Percentiles rank a stretch among this genome's conserved stretches.
Conservation (phyloP, 2,888 invertebrate species). For the Hyposoter didymator region DNA sequence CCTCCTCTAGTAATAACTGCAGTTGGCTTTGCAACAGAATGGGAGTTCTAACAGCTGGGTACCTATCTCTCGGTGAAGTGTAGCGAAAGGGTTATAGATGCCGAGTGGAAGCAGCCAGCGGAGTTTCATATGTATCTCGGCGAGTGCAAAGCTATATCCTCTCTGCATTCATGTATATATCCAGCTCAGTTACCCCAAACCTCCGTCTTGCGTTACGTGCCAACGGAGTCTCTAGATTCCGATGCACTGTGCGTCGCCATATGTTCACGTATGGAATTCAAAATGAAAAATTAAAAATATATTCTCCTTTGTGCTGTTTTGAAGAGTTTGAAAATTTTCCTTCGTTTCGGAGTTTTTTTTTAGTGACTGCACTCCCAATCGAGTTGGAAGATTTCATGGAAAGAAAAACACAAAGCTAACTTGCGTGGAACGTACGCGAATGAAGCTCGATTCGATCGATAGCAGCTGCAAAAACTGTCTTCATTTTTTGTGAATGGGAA, state of each 20-base stretch:
- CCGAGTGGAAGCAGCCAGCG: background rate
- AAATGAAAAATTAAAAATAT: background rate
- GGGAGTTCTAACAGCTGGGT: constrained; percentile 10
- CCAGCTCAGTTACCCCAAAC: background rate
- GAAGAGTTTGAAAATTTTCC: no score
- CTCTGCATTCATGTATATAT: constrained; percentile 16
- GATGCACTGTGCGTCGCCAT: constrained; percentile 3
- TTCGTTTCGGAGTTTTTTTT: no score
- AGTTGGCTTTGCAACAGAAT: background rate
- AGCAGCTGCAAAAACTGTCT: no score
- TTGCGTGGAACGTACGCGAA: no score
- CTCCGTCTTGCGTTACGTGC: background rate
- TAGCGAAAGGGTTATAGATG: background rate
- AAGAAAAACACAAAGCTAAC: no score
- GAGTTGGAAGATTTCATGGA: background rate
- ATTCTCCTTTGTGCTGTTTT: no score
- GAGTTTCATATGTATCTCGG: constrained; percentile 16
- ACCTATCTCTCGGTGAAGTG: background rate
- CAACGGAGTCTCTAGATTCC: constrained; percentile 7
- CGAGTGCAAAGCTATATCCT: constrained; percentile 6
- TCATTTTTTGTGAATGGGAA: no score
- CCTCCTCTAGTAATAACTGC: constrained; percentile 3
- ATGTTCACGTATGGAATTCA: constrained; percentile 1
- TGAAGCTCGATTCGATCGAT: no score
- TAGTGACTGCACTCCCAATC: background rate